phyloP scores from a whole-genome alignment of 2,888 invertebrate species.

The Thera obeliscata region DNA sequence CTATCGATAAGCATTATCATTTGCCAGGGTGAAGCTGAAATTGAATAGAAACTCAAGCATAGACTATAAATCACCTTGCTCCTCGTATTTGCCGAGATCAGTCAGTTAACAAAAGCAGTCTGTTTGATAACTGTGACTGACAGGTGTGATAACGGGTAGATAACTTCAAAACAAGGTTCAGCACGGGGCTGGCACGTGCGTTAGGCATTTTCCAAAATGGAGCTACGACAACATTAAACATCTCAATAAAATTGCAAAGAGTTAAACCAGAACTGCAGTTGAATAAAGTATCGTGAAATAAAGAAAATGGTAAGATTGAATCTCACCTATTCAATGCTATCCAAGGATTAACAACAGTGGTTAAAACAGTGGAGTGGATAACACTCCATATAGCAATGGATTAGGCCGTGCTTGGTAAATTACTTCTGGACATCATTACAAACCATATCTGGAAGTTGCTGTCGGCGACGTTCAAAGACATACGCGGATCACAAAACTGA shows the following conservation, averaged over 20 bases:
- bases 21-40: background rate
- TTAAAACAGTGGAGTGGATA: too few relatives aligned
- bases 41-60: background rate
- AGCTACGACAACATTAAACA: background rate
- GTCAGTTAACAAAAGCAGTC: slow-evolving; percentile 39
- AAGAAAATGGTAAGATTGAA: too few relatives aligned
- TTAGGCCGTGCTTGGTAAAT: background rate
- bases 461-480: background rate
- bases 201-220: slow-evolving; percentile 6
- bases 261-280: background rate
- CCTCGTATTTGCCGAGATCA: slow-evolving; percentile 42
- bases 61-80: slow-evolving; percentile 23
- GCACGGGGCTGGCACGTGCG: slow-evolving; percentile 15
- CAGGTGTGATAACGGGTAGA: slow-evolving; percentile 46
- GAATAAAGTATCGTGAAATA: background rate
- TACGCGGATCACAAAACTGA: background rate
- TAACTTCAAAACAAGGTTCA: slow-evolving; percentile 42
- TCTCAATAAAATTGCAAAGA: background rate
- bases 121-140: slow-evolving; percentile 50
- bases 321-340: background rate
- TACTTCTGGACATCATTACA: background rate
- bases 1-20: background rate
- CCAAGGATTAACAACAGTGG: too few relatives aligned
- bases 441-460: background rate
- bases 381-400: too few relatives aligned